Evolutionary conservation across 2,888 invertebrate genomes (phyloP).

Genomic region (Caenorhabditis japonica): DNA sequence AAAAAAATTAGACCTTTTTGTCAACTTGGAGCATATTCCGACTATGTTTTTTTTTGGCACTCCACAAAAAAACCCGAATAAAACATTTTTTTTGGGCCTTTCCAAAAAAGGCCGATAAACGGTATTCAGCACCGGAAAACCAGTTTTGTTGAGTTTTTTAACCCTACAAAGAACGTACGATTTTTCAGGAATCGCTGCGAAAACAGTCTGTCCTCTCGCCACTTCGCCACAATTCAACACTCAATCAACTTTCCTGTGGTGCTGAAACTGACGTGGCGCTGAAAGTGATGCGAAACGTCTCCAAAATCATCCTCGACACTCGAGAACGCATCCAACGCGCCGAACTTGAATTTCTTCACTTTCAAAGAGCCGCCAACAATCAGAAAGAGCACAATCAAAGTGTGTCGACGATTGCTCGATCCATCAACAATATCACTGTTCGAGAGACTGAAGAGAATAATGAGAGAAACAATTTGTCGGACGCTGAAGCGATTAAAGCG

Average conservation of each 20-base stretch:
- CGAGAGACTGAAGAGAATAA: slow-evolving; percentile 15
- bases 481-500: slow-evolving; percentile 24
- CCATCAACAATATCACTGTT: slow-evolving; percentile 12
- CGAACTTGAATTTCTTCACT: slow-evolving; percentile 30
- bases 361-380: slow-evolving; percentile 10
- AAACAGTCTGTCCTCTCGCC: slow-evolving; percentile 38
- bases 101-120: too few relatives aligned
- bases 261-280: slow-evolving; percentile 35
- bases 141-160: too few relatives aligned
- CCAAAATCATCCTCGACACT: slow-evolving; percentile 38
- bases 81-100: too few relatives aligned
- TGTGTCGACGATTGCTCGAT: background rate
- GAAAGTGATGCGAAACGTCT: slow-evolving; percentile 51
- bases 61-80: too few relatives aligned
- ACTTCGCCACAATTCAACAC: slow-evolving; percentile 18
- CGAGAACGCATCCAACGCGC: slow-evolving; percentile 36
- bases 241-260: slow-evolving; percentile 20
- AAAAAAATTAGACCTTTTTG: too few relatives aligned
- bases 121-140: too few relatives aligned
- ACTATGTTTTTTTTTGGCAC: too few relatives aligned
- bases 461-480: slow-evolving; percentile 4
- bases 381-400: slow-evolving; percentile 1
- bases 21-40: too few relatives aligned
- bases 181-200: slow-evolving; percentile 15
- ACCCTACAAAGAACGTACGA: too few relatives aligned